phyloP scores from a whole-genome alignment of 2,888 invertebrate species.

The Melanargia galathea region DNA sequence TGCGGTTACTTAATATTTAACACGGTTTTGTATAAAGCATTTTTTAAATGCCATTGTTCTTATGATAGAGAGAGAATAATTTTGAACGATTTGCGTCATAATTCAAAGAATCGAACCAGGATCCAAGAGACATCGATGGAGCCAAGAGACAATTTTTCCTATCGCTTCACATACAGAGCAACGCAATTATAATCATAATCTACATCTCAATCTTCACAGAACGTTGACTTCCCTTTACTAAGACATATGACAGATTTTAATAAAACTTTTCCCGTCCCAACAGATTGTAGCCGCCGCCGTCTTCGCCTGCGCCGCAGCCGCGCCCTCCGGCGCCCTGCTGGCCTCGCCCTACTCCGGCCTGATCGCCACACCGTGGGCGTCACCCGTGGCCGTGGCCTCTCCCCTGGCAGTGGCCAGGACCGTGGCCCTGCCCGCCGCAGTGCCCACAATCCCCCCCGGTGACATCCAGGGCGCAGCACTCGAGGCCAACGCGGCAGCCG shows the following conservation, averaged over 20 bases:
- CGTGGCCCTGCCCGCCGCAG: slow-evolving; percentile 52
- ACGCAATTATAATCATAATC: no score
- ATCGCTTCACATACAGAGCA: no score
- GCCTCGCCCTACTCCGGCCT: slow-evolving; percentile 55
- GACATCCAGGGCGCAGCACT: slow-evolving; percentile 60
- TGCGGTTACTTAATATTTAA: no score
- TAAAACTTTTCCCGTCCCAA: not conserved
- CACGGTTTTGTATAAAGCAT: no score
- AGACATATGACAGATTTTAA: not conserved
- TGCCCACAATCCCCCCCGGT: slow-evolving; percentile 72
- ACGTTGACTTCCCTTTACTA: no score
- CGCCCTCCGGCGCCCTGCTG: slow-evolving; percentile 66
- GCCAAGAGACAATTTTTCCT: no score
- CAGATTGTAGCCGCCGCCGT: slow-evolving; percentile 83
- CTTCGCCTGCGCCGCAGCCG: slow-evolving; percentile 71
- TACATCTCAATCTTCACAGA: no score
- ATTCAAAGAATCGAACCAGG: no score
- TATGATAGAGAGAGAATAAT: no score
- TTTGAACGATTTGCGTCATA: no score
- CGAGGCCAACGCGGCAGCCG: slow-evolving; percentile 73
- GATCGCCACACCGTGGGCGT: slow-evolving; percentile 41
- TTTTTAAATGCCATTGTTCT: no score
- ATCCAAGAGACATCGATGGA: no score
- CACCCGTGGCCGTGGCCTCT: slow-evolving; percentile 46
- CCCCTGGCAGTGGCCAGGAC: slow-evolving; percentile 54